These are phyloP conservation scores for Ormyrus pomaceus DNA, from an alignment of 2,888 invertebrate genomes.

Conservation along the genomic window DNA sequence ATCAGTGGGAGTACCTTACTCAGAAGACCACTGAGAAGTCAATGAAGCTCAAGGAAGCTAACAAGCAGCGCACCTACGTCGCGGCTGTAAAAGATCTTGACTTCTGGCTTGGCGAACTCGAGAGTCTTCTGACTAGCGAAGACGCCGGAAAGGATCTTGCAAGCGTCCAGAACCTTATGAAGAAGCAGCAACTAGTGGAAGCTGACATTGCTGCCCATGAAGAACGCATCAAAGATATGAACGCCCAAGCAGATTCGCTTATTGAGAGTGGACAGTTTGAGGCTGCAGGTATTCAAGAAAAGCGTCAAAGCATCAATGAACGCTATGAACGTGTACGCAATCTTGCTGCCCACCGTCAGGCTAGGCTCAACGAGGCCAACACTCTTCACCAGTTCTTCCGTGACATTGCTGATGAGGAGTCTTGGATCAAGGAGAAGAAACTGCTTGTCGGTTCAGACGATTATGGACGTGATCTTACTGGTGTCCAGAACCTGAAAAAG, in stretches of 20 bases:
- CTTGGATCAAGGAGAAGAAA: constrained; percentile 99
- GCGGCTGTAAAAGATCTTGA: constrained; percentile 99
- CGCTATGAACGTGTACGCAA: constrained; percentile 96
- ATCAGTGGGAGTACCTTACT: constrained; percentile 99
- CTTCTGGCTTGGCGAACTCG: constrained; percentile 99
- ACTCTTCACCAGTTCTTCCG: constrained; percentile 99
- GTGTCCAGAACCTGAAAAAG: constrained; percentile 98
- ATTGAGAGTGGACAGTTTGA: constrained; percentile 99
- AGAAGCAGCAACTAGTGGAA: constrained; percentile 98
- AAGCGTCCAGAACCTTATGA: constrained; percentile 98
- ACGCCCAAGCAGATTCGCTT: constrained; percentile 95
- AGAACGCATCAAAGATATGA: constrained; percentile 95
- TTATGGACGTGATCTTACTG: constrained; percentile 97
- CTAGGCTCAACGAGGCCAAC: constrained; percentile 95
- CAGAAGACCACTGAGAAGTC: constrained; percentile 99
- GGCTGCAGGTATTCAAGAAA: constrained; percentile 95
- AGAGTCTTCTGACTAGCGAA: constrained; percentile 95
- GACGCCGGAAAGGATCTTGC: constrained; percentile 99
- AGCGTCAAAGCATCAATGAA: constrained; percentile 96
- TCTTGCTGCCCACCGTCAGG: constrained; percentile 93
- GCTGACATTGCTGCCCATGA: constrained; percentile 98
- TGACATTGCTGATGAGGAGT: constrained; percentile 99
- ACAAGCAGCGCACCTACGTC: constrained; percentile 99
- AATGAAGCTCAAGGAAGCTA: constrained; percentile 98
- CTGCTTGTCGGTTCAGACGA: constrained; percentile 97